Conservation (phyloP, 2,888 invertebrate genomes). For the Hypomecis punctinalis region DNA sequence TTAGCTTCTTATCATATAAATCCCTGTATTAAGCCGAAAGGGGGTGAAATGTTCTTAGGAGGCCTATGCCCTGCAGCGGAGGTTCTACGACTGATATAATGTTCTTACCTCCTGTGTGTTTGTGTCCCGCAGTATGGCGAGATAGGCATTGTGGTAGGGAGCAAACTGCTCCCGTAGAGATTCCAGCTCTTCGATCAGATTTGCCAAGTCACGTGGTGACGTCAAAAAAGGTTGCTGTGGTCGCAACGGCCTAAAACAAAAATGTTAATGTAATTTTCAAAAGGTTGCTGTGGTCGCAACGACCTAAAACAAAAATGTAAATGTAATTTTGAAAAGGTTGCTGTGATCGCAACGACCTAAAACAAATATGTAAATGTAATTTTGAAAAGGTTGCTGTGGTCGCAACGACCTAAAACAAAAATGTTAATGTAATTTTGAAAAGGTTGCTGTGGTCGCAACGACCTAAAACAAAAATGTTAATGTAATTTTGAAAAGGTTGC, state of each 20-base stretch:
- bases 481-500: too few species aligned
- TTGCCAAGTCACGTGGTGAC: slow-evolving; percentile 61
- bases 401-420: not conserved
- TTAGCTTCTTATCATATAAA: too few species aligned
- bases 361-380: too few species aligned
- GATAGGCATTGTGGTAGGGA: slow-evolving; percentile 56
- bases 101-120: slow-evolving; percentile 49
- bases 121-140: slow-evolving; percentile 53
- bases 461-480: too few species aligned
- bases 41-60: too few species aligned
- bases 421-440: too few species aligned
- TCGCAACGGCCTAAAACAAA: not conserved
- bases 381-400: not conserved
- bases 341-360: not conserved
- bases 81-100: not conserved
- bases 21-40: too few species aligned
- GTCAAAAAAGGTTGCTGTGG: slow-evolving; percentile 19
- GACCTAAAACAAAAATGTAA: not conserved
- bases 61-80: too few species aligned
- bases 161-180: slow-evolving; percentile 61
- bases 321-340: too few species aligned
- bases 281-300: not conserved
- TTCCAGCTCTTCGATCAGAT: slow-evolving; percentile 63
- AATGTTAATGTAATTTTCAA: too few species aligned
- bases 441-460: too few species aligned